Conservation (phyloP, 2,113 vertebrate genomes). For the Peucedramus taeniatus region DNA sequence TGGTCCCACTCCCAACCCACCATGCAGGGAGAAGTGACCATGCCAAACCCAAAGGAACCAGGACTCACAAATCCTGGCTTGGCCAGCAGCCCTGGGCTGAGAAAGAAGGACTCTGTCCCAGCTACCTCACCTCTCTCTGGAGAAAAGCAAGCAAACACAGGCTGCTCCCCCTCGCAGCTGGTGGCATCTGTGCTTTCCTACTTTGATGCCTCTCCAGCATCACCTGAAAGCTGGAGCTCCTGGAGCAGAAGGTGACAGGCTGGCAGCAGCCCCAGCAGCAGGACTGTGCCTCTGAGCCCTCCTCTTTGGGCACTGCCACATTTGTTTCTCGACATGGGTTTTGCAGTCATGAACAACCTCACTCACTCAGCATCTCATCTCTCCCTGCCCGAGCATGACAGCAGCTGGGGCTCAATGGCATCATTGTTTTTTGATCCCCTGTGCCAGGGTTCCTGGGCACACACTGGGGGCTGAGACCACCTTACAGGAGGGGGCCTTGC, state of each 20-base stretch:
- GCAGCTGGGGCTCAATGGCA: neutral
- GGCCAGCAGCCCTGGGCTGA: neutral
- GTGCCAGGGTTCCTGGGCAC: neutral
- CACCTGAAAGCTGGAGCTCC: neutral
- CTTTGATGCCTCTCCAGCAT: neutral
- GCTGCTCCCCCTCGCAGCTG: rapidly evolving
- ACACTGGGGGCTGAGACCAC: neutral
- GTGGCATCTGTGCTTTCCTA: neutral
- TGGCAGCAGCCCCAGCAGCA: neutral
- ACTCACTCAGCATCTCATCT: neutral
- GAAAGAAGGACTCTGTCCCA: neutral
- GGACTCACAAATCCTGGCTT: neutral
- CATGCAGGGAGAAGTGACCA: neutral
- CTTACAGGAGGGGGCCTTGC: neutral
- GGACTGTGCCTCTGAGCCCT: neutral
- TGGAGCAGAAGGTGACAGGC: neutral
- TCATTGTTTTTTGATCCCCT: neutral
- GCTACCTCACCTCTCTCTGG: neutral
- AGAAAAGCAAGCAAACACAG: neutral
- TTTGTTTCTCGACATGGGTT: neutral
- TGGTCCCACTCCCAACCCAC: neutral
- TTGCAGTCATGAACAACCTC: neutral
- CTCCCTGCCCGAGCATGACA: neutral
- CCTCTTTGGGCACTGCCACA: rapidly evolving
- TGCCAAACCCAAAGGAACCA: neutral